Evolutionary conservation across 2,888 invertebrate species (phyloP).

Genomic region (Scelioninae gen. 1): DNA sequence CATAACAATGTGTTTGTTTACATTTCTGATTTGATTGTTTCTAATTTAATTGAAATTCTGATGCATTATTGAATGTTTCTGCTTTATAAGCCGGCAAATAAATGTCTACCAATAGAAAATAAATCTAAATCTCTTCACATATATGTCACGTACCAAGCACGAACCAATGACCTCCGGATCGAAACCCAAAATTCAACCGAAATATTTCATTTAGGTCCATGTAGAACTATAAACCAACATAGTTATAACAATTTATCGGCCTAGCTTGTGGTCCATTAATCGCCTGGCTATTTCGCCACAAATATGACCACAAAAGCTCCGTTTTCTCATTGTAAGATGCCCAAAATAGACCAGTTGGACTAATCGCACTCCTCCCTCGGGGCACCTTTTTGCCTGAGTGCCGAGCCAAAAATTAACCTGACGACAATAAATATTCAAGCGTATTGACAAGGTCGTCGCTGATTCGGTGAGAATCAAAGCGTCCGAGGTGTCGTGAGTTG

Average conservation of each 20-base stretch:
- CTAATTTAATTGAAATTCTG: too few species aligned
- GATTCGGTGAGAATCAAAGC: constrained; percentile 82
- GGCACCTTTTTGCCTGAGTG: constrained; percentile 8
- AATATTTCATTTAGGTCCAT: too few species aligned
- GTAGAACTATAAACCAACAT: constrained; percentile 37
- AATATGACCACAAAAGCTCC: constrained; percentile 25
- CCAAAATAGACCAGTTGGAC: constrained; percentile 8
- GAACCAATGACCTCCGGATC: too few species aligned
- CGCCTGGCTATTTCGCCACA: constrained; percentile 25
- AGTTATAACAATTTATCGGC: constrained; percentile 36
- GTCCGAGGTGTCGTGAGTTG: constrained; percentile 79
- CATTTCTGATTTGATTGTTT: too few species aligned
- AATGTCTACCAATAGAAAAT: too few species aligned
- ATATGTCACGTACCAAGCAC: too few species aligned
- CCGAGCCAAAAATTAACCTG: constrained; percentile 58
- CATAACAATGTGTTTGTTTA: too few species aligned
- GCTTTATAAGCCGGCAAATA: too few species aligned
- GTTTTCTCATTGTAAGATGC: constrained; percentile 43
- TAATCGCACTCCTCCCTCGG: neutral
- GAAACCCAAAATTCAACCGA: too few species aligned
- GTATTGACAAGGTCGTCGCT: constrained; percentile 77
- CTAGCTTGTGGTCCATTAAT: constrained; percentile 30
- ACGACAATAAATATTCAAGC: constrained; percentile 81
- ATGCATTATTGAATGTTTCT: too few species aligned
- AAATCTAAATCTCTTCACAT: too few species aligned